Evolutionary conservation across 2,797 vertebrate genomes (phyloP), one percentile per base, ranked within the genome.

Genomic region (Notoglanidium macrostoma): DNA sequence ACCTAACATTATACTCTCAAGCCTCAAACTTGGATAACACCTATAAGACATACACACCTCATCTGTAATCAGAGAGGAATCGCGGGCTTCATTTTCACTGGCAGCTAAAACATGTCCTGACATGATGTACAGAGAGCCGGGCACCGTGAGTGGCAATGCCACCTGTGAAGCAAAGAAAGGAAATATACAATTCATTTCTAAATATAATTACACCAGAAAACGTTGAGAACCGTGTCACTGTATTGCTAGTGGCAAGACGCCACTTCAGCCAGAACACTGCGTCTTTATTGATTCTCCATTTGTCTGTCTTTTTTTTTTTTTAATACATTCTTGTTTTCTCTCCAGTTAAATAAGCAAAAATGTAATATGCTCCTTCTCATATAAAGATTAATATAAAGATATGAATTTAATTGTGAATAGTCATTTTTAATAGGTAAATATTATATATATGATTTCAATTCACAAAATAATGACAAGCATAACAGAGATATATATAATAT

Each of bases 51-150:
- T 67, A 86, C 90, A 21, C 92, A 98, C 98, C 96, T 99, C 97
- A 89, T 98, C 95, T 61, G 96, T 89, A 92, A 94, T 97, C 79
- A 97, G 88, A 14, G 90, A 40, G 2, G 94, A 89, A 86, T 87
- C 95, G 84, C 93, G 93, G 89, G 94, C 91, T 84, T 96, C 95
- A 85, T 87, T 95, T 86, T 97, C 95, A 0, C 93, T 87, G 81
- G 95, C 94, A 26, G 97, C 97, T 90, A 95, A 94, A 87, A 97
- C 96, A 9, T 94, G 94, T 89, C 96, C 88, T 82, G 96, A 90
- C 89, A 96, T 89, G 72, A 97, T 92, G 79, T 92, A 93, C 89
- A 96, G 88, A 78, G 96, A 92, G 72, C 93, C 95, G 2, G 97
- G 95, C 89, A 94, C 89, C 35, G 94, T 91, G 85, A 92, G 92